A percentile compares a stretch with the other conserved stretches of the same genome.
Evolutionary conservation across 1,140 invertebrate genomes (phyloP).

Genomic region (Drosophila carrolli): DNA sequence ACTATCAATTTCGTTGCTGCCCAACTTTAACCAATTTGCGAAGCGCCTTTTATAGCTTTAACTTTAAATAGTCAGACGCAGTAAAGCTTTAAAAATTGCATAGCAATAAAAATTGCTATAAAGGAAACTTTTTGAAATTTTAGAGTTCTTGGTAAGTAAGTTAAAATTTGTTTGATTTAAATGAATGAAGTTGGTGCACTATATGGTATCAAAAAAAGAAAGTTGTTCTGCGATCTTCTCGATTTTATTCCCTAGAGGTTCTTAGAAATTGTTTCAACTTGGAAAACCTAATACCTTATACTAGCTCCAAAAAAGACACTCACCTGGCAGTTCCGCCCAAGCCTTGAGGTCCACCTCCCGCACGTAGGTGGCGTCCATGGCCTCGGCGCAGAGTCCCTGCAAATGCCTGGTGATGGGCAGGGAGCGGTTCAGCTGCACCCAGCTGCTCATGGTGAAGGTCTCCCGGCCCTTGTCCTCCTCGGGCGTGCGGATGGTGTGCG

Average conservation of each 20-base stretch:
- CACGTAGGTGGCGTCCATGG: slow-evolving; percentile 91
- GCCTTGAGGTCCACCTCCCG: slow-evolving; percentile 91
- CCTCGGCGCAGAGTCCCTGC: slow-evolving; percentile 90
- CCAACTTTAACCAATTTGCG: slow-evolving; percentile 10
- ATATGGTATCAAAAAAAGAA: too few relatives aligned
- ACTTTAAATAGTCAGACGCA: slow-evolving; percentile 1
- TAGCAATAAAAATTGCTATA: too few relatives aligned
- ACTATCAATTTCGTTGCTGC: neutral
- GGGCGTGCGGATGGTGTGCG: slow-evolving; percentile 91
- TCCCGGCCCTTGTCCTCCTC: slow-evolving; percentile 94
- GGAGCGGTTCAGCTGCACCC: slow-evolving; percentile 89
- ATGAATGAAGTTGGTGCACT: too few relatives aligned
- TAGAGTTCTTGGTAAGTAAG: too few relatives aligned
- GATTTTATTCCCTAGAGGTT: too few relatives aligned
- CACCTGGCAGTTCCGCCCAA: slow-evolving; percentile 91
- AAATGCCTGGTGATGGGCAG: slow-evolving; percentile 91
- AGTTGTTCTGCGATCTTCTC: too few relatives aligned
- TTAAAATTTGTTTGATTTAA: too few relatives aligned
- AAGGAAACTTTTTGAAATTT: too few relatives aligned
- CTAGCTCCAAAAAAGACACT: slow-evolving; percentile 33
- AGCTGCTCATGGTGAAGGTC: slow-evolving; percentile 92
- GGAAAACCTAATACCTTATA: too few relatives aligned
- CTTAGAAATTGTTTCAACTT: too few relatives aligned
- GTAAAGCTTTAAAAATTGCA: too few relatives aligned
- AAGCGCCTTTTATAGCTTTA: neutral